A percentile compares a stretch with the other conserved stretches of the same genome.
phyloP scores from a whole-genome alignment of 64 coral and sea anemone species.

The Stichodactyla mertensii region DNA sequence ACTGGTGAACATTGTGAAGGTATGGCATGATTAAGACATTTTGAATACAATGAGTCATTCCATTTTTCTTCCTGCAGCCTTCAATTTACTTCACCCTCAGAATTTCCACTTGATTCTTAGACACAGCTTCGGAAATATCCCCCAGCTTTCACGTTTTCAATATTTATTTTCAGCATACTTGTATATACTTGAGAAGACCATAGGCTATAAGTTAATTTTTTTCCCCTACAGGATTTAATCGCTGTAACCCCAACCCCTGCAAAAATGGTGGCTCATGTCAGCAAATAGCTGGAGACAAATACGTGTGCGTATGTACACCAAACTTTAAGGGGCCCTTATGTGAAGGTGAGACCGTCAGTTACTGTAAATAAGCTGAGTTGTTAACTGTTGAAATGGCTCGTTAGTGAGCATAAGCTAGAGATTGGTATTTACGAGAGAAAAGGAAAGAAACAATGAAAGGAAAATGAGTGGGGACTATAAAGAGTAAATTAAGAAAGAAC shows the following conservation, averaged over 20 bases:
- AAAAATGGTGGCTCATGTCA: slow-evolving; percentile 75
- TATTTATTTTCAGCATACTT: too few species aligned
- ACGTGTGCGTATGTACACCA: slow-evolving; percentile 47
- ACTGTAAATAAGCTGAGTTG: too few species aligned
- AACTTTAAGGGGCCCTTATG: slow-evolving; percentile 76
- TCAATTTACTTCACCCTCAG: too few species aligned
- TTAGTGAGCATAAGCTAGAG: too few species aligned
- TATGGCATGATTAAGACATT: slow-evolving; percentile 6
- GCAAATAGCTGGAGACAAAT: slow-evolving; percentile 53
- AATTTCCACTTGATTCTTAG: too few species aligned
- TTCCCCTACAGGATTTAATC: slow-evolving; percentile 49
- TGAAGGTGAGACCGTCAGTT: slow-evolving; percentile 33
- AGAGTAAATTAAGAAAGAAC: neutral
- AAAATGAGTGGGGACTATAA: neutral
- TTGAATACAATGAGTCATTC: neutral
- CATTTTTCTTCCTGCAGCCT: too few species aligned
- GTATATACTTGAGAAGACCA: too few species aligned
- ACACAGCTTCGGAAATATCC: too few species aligned
- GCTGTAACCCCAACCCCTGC: slow-evolving; percentile 77
- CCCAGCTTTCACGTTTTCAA: too few species aligned
- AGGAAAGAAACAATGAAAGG: too few species aligned
- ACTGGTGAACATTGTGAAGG: slow-evolving; percentile 79
- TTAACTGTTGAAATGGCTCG: too few species aligned
- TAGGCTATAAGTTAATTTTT: neutral
- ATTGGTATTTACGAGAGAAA: too few species aligned